A percentile compares a stretch with the other conserved stretches of the same genome.
These are phyloP conservation scores for Bufotes viridis DNA, from an alignment of 2,797 vertebrate genomes.

Conservation along the genomic window DNA sequence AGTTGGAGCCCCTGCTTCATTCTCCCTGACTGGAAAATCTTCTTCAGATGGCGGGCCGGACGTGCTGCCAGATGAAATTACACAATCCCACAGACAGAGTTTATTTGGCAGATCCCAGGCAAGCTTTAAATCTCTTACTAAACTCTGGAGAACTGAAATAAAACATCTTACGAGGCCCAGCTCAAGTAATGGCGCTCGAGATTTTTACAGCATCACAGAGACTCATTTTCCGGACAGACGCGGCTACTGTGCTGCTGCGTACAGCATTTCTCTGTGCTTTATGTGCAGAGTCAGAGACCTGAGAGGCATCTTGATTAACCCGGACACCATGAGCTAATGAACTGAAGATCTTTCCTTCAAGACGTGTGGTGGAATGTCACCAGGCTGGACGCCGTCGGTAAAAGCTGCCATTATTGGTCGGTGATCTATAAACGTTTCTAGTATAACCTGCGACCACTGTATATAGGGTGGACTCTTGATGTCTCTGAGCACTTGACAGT, in stretches of 20 bases:
- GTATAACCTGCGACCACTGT: neutral
- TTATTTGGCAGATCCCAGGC: constrained; percentile 74
- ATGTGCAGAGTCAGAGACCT: neutral
- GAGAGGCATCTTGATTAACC: neutral
- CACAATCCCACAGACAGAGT: constrained; percentile 75
- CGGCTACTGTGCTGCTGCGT: constrained; percentile 44
- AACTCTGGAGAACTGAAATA: constrained; percentile 68
- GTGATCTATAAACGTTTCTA: neutral
- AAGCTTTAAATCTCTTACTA: constrained; percentile 68
- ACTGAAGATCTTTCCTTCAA: neutral
- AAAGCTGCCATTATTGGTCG: neutral
- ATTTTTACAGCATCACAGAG: constrained; percentile 55
- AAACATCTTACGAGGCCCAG: constrained; percentile 27
- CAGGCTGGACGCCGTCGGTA: neutral
- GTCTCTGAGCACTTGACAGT: too few species aligned
- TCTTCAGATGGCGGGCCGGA: constrained; percentile 79
- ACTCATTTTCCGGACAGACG: constrained; percentile 29
- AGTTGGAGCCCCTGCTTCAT: constrained; percentile 72
- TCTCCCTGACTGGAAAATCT: constrained; percentile 76
- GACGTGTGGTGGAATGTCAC: too few species aligned
- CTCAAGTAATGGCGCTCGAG: constrained; percentile 12
- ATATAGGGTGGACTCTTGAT: too few species aligned
- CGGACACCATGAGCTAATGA: too few species aligned
- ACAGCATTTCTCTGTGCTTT: neutral
- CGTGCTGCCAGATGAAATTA: constrained; percentile 80